Evolutionary conservation across 2,113 vertebrate genomes (phyloP).

Genomic region (Telmatochromis sp.): DNA sequence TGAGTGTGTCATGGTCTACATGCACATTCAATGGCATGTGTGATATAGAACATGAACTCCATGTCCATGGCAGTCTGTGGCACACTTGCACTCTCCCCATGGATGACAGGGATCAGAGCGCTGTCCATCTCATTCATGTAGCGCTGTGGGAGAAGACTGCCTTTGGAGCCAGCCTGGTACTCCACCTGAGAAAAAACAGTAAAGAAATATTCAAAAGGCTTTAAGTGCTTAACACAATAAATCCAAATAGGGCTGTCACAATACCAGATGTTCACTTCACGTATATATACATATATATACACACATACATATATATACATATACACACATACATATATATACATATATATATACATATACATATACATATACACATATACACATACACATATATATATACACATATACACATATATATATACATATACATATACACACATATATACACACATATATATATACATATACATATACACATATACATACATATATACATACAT

Average conservation of each 20-base stretch:
- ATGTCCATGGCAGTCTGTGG: conserved; percentile 80
- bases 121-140: conserved; percentile 91
- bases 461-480: fast-evolving
- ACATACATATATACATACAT: fast-evolving
- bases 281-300: too few relatives aligned
- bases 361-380: fast-evolving
- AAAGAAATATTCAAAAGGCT: neutral
- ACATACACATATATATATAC: fast-evolving
- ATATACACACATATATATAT: too few relatives aligned
- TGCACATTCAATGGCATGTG: conserved; percentile 68
- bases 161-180: conserved; percentile 86
- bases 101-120: conserved; percentile 89
- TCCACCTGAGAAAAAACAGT: conserved; percentile 76
- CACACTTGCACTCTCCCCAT: conserved; percentile 75
- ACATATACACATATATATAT: fast-evolving
- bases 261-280: neutral
- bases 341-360: fast-evolving
- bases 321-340: too few relatives aligned
- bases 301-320: too few relatives aligned
- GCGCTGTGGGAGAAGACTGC: conserved; percentile 81
- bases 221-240: neutral
- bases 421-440: fast-evolving
- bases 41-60: conserved; percentile 89
- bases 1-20: neutral
- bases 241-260: neutral